Evolutionary conservation across 2,888 invertebrate species (phyloP).

Genomic region (Chymomyza procnemis): DNA sequence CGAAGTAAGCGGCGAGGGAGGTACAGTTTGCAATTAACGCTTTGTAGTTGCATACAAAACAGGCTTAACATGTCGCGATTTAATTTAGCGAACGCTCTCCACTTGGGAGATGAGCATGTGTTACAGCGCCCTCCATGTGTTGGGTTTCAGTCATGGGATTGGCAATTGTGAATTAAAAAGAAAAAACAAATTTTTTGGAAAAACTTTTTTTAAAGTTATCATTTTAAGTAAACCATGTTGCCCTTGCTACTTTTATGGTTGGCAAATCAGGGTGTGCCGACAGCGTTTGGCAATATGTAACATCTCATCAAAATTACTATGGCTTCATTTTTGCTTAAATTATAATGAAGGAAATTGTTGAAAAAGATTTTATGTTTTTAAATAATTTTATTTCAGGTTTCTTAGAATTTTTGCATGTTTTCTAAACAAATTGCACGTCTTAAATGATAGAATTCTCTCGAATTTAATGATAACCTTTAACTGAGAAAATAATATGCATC

Average conservation of each 20-base stretch:
- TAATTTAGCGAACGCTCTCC: conserved; percentile 51
- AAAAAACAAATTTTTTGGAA: not conserved
- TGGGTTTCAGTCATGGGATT: conserved; percentile 29
- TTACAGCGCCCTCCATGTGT: not conserved
- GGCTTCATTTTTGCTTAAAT: too few species aligned
- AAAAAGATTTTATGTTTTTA: too few species aligned
- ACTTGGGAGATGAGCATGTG: not conserved
- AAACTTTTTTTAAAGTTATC: not conserved
- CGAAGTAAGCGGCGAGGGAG: not conserved
- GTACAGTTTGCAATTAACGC: not conserved
- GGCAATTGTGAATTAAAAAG: not conserved
- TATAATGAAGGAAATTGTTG: too few species aligned
- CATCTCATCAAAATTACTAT: not conserved
- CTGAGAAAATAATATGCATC: too few species aligned
- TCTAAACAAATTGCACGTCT: too few species aligned
- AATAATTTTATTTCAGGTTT: too few species aligned
- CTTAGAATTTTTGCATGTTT: too few species aligned
- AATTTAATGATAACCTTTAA: too few species aligned
- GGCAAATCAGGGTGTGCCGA: not conserved
- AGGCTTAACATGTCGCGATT: conserved; percentile 59
- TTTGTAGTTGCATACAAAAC: not conserved
- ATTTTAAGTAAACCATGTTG: not conserved
- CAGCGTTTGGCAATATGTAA: not conserved
- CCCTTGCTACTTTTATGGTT: too few species aligned
- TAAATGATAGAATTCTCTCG: too few species aligned